These are phyloP conservation scores for Coptodon rendalli DNA, from an alignment of 2,113 vertebrate species.

Conservation along the genomic window DNA sequence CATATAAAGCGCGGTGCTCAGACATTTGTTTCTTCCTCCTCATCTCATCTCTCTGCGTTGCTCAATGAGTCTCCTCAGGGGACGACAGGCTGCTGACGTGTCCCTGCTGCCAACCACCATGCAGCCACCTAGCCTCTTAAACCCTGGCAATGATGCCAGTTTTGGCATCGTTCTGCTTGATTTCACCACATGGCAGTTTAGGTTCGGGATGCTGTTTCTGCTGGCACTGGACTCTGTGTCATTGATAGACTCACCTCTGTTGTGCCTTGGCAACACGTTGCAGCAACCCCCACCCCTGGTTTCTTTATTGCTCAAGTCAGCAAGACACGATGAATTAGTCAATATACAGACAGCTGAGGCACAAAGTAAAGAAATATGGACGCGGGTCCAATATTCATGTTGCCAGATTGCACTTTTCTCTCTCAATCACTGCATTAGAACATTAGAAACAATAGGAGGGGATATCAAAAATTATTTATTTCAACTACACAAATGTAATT, in stretches of 20 bases:
- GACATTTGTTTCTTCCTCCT: neutral
- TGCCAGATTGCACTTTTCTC: neutral
- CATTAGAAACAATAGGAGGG: neutral
- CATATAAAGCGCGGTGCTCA: neutral
- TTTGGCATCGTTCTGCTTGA: neutral
- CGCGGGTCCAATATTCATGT: neutral
- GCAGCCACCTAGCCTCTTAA: neutral
- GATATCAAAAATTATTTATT: neutral
- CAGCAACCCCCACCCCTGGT: neutral
- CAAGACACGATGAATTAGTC: slow-evolving; percentile 4
- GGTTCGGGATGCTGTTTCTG: neutral
- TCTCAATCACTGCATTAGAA: neutral
- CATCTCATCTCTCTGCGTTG: neutral
- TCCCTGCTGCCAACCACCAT: neutral
- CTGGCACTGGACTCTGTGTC: neutral
- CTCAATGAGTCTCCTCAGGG: neutral
- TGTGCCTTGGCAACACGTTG: neutral
- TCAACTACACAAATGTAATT: neutral
- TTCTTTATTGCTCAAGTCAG: slow-evolving; percentile 38
- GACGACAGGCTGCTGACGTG: slow-evolving; percentile 13
- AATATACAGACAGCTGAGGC: neutral
- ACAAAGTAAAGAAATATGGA: neutral
- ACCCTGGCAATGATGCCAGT: neutral
- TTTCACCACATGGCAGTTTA: neutral
- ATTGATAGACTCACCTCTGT: slow-evolving; percentile 11